phyloP scores from a whole-genome alignment of 2,797 vertebrate species.

The Periparus ater region DNA sequence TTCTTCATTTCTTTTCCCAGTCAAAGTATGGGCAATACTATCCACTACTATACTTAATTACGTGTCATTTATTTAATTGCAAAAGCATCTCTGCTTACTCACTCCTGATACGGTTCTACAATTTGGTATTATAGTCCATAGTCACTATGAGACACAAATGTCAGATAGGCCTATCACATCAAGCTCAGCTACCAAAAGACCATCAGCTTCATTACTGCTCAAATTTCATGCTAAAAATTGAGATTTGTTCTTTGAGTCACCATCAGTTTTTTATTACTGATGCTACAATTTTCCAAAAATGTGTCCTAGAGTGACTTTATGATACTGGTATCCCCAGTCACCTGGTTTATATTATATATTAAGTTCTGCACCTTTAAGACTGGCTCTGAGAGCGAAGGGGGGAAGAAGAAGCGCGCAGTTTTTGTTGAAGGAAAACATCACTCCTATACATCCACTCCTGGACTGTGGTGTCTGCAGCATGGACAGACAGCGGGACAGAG shows the following conservation, averaged over 20 bases:
- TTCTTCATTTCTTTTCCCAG: not conserved
- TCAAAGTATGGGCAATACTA: not conserved
- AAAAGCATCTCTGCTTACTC: not conserved
- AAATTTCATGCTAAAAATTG: not conserved
- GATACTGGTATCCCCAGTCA: too few relatives aligned
- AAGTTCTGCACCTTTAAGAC: too few relatives aligned
- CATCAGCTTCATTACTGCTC: not conserved
- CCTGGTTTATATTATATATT: too few relatives aligned
- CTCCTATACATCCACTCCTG: too few relatives aligned
- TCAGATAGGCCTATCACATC: not conserved
- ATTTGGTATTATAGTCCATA: not conserved
- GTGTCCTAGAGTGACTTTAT: too few relatives aligned
- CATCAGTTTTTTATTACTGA: not conserved
- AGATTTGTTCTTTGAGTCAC: not conserved
- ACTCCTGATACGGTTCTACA: not conserved
- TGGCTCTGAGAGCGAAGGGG: too few relatives aligned
- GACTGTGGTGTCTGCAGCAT: too few relatives aligned
- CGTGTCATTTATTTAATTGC: not conserved
- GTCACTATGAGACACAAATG: not conserved
- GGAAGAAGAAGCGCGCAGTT: too few relatives aligned
- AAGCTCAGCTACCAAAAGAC: not conserved
- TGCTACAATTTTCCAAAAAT: not conserved
- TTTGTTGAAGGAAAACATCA: too few relatives aligned
- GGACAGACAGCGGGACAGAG: too few relatives aligned
- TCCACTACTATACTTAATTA: not conserved